Conservation (phyloP, 2,888 invertebrate species). For the Vanessa cardui region DNA sequence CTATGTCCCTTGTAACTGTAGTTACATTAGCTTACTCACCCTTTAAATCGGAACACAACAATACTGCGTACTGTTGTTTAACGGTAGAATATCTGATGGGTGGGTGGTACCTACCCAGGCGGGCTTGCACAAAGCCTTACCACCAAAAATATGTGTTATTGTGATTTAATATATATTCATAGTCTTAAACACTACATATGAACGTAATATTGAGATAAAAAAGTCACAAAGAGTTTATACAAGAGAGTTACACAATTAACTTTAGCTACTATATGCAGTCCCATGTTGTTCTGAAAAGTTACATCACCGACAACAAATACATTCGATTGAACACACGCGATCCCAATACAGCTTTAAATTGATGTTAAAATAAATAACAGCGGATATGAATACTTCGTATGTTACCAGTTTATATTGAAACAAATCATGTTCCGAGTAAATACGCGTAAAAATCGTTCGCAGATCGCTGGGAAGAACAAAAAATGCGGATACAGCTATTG, state of each 20-base stretch:
- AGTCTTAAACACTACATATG: too few species aligned
- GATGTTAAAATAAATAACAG: constrained; percentile 22
- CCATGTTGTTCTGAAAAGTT: background rate
- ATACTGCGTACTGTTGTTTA: too few species aligned
- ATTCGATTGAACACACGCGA: constrained; percentile 6
- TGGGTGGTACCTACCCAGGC: too few species aligned
- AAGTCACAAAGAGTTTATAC: too few species aligned
- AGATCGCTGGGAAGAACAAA: constrained; percentile 41
- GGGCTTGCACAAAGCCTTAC: too few species aligned
- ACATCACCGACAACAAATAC: background rate
- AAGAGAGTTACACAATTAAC: background rate
- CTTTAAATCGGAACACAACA: too few species aligned
- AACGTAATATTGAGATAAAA: too few species aligned
- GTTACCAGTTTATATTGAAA: constrained; percentile 38
- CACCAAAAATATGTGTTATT: too few species aligned
- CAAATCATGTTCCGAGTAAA: constrained; percentile 36
- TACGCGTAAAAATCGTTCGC: constrained; percentile 42
- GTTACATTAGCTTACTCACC: too few species aligned
- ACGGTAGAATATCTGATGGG: too few species aligned
- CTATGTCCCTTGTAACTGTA: too few species aligned
- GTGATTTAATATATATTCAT: too few species aligned
- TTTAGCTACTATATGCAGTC: background rate
- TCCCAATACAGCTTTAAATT: constrained; percentile 15
- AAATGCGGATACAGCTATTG: constrained; percentile 45
- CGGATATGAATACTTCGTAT: constrained; percentile 28